These are phyloP conservation scores for Trachythela sp. DNA, from an alignment of 64 coral and sea anemone species.

Conservation along the genomic window DNA sequence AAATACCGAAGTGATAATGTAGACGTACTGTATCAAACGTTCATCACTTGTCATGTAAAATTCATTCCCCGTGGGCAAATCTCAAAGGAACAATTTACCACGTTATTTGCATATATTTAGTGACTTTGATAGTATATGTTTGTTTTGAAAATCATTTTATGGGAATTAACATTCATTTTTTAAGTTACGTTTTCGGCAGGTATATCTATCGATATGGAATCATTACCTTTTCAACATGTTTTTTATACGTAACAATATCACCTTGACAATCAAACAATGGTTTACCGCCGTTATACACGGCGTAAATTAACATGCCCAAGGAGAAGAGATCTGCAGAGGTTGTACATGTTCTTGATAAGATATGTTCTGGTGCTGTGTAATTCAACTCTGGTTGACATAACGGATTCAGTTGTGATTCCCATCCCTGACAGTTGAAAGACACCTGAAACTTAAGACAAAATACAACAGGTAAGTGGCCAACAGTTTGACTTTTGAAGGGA, in stretches of 20 bases:
- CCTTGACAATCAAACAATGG: conserved; percentile 73
- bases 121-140: too few species aligned
- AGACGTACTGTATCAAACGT: too few species aligned
- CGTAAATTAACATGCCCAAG: conserved; percentile 76
- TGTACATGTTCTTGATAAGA: conserved; percentile 83
- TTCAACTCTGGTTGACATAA: conserved; percentile 82
- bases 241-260: conserved; percentile 81
- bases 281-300: conserved; percentile 74
- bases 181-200: too few species aligned
- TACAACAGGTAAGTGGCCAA: too few species aligned
- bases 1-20: too few species aligned
- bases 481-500: too few species aligned
- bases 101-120: too few species aligned
- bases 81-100: too few species aligned
- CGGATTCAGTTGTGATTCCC: conserved; percentile 78
- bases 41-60: too few species aligned
- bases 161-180: too few species aligned
- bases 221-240: conserved; percentile 71
- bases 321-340: conserved; percentile 86
- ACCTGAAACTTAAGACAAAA: conserved; percentile 48
- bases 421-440: conserved; percentile 66
- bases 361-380: conserved; percentile 83
- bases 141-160: too few species aligned
- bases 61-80: too few species aligned
- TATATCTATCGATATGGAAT: background rate